Base-by-base conservation (phyloP, 2,113 vertebrate genomes). In the Istiophorus platypterus region DNA sequence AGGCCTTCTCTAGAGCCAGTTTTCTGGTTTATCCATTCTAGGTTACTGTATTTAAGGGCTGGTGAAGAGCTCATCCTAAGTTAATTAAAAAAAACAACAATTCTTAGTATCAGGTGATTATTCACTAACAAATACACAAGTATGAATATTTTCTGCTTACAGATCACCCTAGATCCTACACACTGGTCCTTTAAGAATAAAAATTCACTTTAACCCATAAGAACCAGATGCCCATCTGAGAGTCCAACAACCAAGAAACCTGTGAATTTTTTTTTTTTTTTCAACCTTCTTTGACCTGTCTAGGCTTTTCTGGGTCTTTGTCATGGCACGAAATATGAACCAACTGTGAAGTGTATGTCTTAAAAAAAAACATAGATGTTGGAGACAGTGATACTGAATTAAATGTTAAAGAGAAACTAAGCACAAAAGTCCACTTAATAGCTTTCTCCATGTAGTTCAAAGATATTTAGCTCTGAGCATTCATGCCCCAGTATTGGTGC, bases 301-400 rank as follows among this genome's bases (percentile, higher is more conserved):
- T 62, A 45, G 22, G 45, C 24, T 31, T 65, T 61, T 72, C 12
- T 72, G 20, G 10, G 49, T 42, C 51, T 65, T 61, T 73, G 34
- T 12, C 49, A 18, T 22, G 20, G 27, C 27, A 26, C 22, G 13
- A 69, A 47, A 15, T 61, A 5, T 56, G 49, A 65, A 56, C 24
- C 17, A 29, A 58, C 26, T 59, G 11, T 47, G 13, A 29, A 1
- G 34, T 54, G 49, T 37, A 52, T 52, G 29, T 2, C 22, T 51
- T 31, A 22, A 31, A 22, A 31, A 58, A 29, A 2, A 59, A 39
- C 9, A 49, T 24, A 74, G 59, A 39, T 56, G 8, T 3, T 41
- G 1, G n/a, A 39, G 51, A 9, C 3, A 26, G 49, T 2, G 17
- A 56, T 70, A 39, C 22, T 54, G 49, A 68, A 13, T 34, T 52